These are phyloP conservation scores for Typhlichthys subterraneus DNA, from an alignment of 2,797 vertebrate species.

Conservation along the genomic window DNA sequence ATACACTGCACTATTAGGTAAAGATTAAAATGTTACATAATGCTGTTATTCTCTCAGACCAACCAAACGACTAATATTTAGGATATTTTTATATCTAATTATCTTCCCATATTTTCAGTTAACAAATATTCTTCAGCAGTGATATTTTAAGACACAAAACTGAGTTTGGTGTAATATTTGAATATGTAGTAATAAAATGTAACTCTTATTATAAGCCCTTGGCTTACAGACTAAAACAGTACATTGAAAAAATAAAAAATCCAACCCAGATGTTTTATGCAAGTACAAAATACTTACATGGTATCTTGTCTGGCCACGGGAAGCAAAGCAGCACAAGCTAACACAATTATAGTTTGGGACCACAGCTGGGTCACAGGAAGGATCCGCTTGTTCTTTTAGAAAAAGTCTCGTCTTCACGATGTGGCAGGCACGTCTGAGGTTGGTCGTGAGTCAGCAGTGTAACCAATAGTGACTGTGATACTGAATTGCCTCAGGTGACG, in stretches of 20 bases:
- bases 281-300: slow-evolving; percentile 18
- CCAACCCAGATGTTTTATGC: slow-evolving; percentile 15
- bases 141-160: not conserved
- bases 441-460: slow-evolving; percentile 29
- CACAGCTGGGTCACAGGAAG: slow-evolving; percentile 18
- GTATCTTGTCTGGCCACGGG: slow-evolving; percentile 16
- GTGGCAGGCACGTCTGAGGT: slow-evolving; percentile 22
- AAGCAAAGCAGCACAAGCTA: slow-evolving; percentile 24
- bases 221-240: slow-evolving; percentile 11
- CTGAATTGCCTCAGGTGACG: slow-evolving; percentile 1
- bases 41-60: no score
- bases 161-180: slow-evolving; percentile 22
- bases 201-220: not conserved
- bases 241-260: slow-evolving; percentile 2
- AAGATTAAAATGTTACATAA: no score
- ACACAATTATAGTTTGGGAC: slow-evolving; percentile 7
- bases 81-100: no score
- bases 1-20: not conserved
- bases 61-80: no score
- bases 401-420: slow-evolving; percentile 14
- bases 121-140: no score
- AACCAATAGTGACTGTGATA: slow-evolving; percentile 8
- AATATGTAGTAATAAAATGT: not conserved
- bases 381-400: slow-evolving; percentile 23
- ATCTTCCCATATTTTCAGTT: no score